These are phyloP conservation scores for Pedetes capensis DNA, from an alignment of 2,113 vertebrate species.

Conservation along the genomic window DNA sequence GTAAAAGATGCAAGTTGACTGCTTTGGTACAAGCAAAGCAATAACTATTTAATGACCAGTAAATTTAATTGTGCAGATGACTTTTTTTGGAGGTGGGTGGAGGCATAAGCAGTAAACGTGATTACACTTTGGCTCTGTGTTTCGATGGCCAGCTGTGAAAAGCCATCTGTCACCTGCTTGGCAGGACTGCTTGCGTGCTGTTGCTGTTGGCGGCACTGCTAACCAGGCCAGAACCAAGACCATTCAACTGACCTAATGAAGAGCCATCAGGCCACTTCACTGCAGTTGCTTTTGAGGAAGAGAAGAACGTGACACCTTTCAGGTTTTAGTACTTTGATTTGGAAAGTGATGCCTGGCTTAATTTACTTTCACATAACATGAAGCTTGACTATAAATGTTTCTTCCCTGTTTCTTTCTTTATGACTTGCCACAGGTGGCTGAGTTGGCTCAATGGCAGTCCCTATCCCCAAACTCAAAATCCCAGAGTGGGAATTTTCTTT, in stretches of 20 bases:
- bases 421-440: too few relatives aligned
- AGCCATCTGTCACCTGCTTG: slow-evolving; percentile 24
- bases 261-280: neutral
- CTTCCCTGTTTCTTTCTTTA: too few relatives aligned
- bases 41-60: slow-evolving; percentile 49
- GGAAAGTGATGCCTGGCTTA: neutral
- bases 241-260: neutral
- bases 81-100: too few relatives aligned
- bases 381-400: neutral
- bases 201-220: neutral
- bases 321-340: neutral
- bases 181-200: neutral
- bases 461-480: neutral
- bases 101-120: neutral
- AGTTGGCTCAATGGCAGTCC: neutral
- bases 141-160: slow-evolving; percentile 31
- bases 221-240: neutral
- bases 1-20: neutral
- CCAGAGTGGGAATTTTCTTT: slow-evolving; percentile 10
- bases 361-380: neutral
- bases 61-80: slow-evolving; percentile 40
- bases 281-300: neutral
- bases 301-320: neutral
- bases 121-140: slow-evolving; percentile 26
- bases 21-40: slow-evolving; percentile 38